Evolutionary conservation across 2,113 vertebrate species (phyloP), one percentile per base, ranked within the genome.

Genomic region (Neolamprologus modestus): DNA sequence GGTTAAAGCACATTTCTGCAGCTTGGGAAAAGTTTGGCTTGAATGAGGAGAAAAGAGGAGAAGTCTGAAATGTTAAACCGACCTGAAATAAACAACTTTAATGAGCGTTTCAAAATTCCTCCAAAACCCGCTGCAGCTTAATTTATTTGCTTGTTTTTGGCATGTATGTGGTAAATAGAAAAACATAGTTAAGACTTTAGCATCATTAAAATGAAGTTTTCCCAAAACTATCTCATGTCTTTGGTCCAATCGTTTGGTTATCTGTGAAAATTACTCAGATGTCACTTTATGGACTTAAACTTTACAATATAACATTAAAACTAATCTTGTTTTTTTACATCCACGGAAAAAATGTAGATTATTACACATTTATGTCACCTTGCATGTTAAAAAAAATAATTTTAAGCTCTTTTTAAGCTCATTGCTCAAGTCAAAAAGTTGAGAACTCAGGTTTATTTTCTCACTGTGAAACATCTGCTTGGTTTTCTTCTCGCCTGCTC

Each of bases 41-140:
- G 59, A 85, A 87, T 28, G 2, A 53, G 53, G 16, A 86, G 17
- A 88, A 57, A 35, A 47, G 5, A 78, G 24, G 40, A 55, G 31
- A 76, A 21, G 35, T 78, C 50, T 50, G 42, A 89, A 31, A 80
- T 19, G 19, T 54, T 37, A 89, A 86, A 68, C 2, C 16, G 42
- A 52, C 47, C 28, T 78, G 84, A 88, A 76, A 91, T 89, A 84
- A 88, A 87, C 81, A 84, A 86, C 73, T 87, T 82, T 53, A 93
- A 93, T 50, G 28, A 76, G 63, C 11, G 7, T 26, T 73, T 73
- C 26, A 26, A 14, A 80, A 80, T 84, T 88, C 80, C 53, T 16
- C 45, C 3, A 19, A 85, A 84, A 63, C 37, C 59, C 10, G 7
- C 37, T 33, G 12, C 12, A 63, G 61, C 76, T 84, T 87, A 82